A percentile compares a stretch with the other conserved stretches of the same genome.
phyloP scores from a whole-genome alignment of 2,888 invertebrate species.

The Psylliodes chrysocephalus region DNA sequence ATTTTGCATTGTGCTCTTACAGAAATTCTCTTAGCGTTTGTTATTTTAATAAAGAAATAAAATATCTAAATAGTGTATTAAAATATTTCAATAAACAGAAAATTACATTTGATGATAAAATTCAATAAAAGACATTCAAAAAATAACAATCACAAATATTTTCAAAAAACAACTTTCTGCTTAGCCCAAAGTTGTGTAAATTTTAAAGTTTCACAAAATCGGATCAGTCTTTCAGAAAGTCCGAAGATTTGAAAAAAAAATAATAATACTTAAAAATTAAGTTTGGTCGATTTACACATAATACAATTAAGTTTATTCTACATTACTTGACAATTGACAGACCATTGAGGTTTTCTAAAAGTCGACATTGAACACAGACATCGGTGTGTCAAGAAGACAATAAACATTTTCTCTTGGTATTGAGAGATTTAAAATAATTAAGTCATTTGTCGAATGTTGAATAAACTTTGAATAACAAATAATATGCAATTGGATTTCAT shows the following conservation, averaged over 20 bases:
- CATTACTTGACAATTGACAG: not conserved
- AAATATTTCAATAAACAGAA: not conserved
- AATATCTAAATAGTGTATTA: not conserved
- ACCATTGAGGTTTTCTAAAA: not conserved
- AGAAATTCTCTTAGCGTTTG: too few relatives aligned
- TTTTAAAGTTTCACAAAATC: not conserved
- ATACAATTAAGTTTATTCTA: not conserved
- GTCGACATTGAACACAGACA: not conserved
- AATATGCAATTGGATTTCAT: not conserved
- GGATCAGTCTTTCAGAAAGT: not conserved
- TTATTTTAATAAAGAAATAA: not conserved
- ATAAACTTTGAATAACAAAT: not conserved
- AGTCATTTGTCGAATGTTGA: not conserved
- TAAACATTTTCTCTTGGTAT: too few relatives aligned
- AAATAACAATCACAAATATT: not conserved
- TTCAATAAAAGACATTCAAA: not conserved
- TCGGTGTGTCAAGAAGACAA: too few relatives aligned
- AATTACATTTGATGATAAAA: not conserved
- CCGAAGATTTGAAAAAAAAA: not conserved
- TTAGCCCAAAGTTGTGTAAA: too few relatives aligned
- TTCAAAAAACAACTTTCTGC: not conserved
- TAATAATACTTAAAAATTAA: constrained; percentile 4
- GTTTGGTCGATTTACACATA: constrained; percentile 3
- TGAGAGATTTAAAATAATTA: too few relatives aligned
- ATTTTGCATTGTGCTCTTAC: too few relatives aligned